phyloP scores from a whole-genome alignment of 2,888 invertebrate genomes.

The Drosophila nr. fundita region DNA sequence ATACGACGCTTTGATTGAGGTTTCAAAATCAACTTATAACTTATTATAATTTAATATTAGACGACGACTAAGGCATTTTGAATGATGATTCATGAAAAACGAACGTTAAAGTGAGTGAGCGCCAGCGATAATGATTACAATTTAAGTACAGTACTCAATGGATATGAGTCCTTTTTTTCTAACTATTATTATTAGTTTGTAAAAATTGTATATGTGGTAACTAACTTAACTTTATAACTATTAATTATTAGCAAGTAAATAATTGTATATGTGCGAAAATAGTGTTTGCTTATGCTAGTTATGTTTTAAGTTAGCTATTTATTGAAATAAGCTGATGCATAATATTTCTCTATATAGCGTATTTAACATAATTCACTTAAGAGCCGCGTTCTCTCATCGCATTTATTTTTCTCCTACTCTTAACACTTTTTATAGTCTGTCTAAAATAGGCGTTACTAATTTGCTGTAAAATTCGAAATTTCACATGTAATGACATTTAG shows the following conservation, averaged over 20 bases:
- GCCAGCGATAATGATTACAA: conserved; percentile 41
- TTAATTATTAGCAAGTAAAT: not conserved
- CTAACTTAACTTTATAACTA: not conserved
- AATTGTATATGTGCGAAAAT: no score
- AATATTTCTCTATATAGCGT: not conserved
- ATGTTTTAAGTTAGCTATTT: no score
- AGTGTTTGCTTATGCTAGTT: no score
- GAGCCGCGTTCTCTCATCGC: not conserved
- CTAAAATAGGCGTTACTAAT: not conserved
- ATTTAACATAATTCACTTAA: not conserved
- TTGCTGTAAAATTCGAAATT: not conserved
- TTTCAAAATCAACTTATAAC: conserved; percentile 27
- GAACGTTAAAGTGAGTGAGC: conserved; percentile 2
- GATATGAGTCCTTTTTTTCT: not conserved
- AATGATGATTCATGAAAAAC: conserved; percentile 42
- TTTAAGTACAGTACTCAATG: not conserved
- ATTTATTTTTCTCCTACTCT: not conserved
- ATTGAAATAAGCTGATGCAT: not conserved
- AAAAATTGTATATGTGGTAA: not conserved
- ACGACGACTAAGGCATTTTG: not conserved
- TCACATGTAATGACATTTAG: not conserved
- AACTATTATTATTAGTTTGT: not conserved
- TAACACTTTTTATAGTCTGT: not conserved
- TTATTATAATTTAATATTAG: conserved; percentile 32
- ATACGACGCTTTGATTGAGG: conserved; percentile 24